Conservation (phyloP, 2,888 invertebrate species). For the Acrobeloides nanus region DNA sequence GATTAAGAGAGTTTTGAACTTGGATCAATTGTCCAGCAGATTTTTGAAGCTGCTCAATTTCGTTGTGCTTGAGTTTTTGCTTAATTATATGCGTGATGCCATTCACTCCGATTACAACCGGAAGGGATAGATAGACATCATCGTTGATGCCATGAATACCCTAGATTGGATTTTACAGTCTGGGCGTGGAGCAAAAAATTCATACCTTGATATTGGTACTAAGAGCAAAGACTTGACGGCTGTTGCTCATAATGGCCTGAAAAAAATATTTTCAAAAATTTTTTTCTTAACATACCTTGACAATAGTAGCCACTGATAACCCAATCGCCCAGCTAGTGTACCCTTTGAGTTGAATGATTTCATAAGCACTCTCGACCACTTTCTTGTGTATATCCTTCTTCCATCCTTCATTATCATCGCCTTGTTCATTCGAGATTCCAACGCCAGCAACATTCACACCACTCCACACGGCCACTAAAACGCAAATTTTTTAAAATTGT, state of each 20-base stretch:
- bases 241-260: conserved; percentile 54
- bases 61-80: conserved; percentile 37
- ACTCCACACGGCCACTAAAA: conserved; percentile 79
- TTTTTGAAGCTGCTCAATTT: conserved; percentile 39
- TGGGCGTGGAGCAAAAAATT: conserved; percentile 9
- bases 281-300: too few relatives aligned
- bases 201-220: conserved; percentile 54
- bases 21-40: conserved; percentile 42
- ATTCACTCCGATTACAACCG: conserved; percentile 56
- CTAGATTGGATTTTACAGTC: conserved; percentile 58
- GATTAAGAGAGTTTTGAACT: conserved; percentile 36
- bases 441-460: conserved; percentile 86
- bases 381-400: conserved; percentile 67
- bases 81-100: conserved; percentile 46
- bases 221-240: conserved; percentile 54
- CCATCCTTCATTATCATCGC: conserved; percentile 71
- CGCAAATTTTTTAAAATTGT: not conserved
- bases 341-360: conserved; percentile 56
- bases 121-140: conserved; percentile 78
- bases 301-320: conserved; percentile 54
- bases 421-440: too few relatives aligned
- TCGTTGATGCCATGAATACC: conserved; percentile 72
- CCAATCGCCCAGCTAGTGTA: conserved; percentile 59
- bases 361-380: conserved; percentile 63
- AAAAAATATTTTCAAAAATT: too few relatives aligned